Conservation (phyloP, 2,888 invertebrate species). For the Emesis castigata region DNA sequence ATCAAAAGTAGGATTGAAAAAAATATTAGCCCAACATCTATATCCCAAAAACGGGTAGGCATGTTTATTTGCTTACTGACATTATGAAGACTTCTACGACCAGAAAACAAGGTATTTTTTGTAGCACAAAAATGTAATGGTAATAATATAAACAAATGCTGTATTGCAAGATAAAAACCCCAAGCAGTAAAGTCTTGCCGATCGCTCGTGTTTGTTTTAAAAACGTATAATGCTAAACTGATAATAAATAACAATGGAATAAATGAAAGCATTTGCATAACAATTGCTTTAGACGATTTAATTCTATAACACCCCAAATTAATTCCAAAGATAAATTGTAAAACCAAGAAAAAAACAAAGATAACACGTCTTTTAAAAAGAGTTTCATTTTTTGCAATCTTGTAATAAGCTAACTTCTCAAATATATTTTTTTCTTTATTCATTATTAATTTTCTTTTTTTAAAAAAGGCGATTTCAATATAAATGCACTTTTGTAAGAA, state of each 20-base stretch:
- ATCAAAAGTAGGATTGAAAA: not conserved
- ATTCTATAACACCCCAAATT: not conserved
- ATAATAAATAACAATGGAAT: not conserved
- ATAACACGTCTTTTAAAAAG: not conserved
- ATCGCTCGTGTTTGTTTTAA: not conserved
- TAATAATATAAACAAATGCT: not conserved
- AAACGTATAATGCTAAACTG: not conserved
- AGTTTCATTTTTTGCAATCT: not conserved
- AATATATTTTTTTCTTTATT: not conserved
- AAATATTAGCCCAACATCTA: not conserved
- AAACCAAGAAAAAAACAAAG: not conserved
- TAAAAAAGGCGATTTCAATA: not conserved
- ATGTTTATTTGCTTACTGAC: not conserved
- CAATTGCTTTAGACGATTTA: not conserved
- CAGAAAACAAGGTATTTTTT: not conserved
- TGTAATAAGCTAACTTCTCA: not conserved
- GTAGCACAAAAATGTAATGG: not conserved
- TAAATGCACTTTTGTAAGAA: not conserved
- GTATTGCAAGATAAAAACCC: not conserved
- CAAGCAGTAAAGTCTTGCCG: not conserved
- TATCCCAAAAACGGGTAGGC: not conserved
- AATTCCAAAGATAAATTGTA: not conserved
- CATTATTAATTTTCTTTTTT: not conserved
- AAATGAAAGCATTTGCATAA: not conserved
- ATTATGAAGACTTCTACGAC: not conserved